phyloP scores from a whole-genome alignment of 2,113 vertebrate species.

The Galemys pyrenaicus region DNA sequence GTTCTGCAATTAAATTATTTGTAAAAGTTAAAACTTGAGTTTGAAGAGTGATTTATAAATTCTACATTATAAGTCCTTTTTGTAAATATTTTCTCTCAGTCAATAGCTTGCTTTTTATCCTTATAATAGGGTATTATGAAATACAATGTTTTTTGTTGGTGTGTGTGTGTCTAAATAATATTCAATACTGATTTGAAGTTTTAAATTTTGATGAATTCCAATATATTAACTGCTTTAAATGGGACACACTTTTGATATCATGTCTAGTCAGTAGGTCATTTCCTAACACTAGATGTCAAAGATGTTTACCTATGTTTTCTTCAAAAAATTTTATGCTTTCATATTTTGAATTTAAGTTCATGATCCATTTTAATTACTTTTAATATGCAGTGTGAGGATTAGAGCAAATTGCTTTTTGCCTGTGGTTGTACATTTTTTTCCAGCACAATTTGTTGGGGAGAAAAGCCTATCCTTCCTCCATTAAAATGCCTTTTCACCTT shows the following conservation, averaged over 20 bases:
- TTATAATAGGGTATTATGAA: neutral
- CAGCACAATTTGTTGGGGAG: neutral
- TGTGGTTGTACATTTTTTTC: neutral
- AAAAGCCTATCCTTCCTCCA: neutral
- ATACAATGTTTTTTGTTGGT: neutral
- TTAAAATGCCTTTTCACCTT: neutral
- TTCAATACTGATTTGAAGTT: neutral
- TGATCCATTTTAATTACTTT: slow-evolving; percentile 22
- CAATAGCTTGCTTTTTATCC: neutral
- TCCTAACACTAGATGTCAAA: neutral
- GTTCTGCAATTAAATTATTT: slow-evolving; percentile 7
- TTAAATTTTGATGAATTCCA: neutral
- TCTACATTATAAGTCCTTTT: neutral
- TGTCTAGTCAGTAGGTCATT: neutral
- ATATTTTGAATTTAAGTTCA: slow-evolving; percentile 19
- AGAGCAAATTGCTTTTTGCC: neutral
- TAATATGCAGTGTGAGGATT: neutral
- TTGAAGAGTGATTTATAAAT: neutral
- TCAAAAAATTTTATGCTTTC: neutral
- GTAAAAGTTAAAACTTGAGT: neutral
- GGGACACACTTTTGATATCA: neutral
- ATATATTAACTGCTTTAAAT: neutral
- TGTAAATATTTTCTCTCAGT: neutral
- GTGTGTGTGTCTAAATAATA: too few relatives aligned
- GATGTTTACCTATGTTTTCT: neutral